A percentile compares a stretch with the other conserved stretches of the same genome.
Conservation (phyloP, 2,797 vertebrate genomes). For the Microctenopoma steveboyesi region DNA sequence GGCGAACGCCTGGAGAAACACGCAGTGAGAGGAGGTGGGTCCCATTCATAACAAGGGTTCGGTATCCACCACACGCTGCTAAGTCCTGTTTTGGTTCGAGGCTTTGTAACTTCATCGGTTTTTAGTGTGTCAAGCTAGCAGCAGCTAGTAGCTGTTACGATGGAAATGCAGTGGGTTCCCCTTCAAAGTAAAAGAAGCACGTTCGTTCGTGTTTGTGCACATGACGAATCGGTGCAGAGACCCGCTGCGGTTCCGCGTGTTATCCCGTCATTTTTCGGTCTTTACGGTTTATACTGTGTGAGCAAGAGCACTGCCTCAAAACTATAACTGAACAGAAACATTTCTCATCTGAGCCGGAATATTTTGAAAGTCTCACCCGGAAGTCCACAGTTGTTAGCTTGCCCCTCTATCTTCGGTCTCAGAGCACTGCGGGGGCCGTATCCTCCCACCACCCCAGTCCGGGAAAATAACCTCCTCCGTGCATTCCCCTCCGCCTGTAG, state of each 20-base stretch:
- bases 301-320: rapidly evolving
- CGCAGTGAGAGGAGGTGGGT: constrained; percentile 2
- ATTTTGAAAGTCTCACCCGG: constrained; percentile 49
- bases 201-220: rapidly evolving
- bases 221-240: rapidly evolving
- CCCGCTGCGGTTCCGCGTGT: rapidly evolving
- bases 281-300: rapidly evolving
- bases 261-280: too few species aligned
- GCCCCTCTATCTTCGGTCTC: constrained; percentile 24
- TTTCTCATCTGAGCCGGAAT: rapidly evolving
- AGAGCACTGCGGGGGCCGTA: constrained; percentile 57
- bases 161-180: rapidly evolving
- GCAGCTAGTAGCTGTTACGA: rapidly evolving
- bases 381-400: constrained; percentile 22
- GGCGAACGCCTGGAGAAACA: neutral
- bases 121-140: constrained; percentile 34
- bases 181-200: constrained; percentile 33
- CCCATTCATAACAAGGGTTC: constrained; percentile 53
- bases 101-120: constrained; percentile 67
- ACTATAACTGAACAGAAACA: rapidly evolving
- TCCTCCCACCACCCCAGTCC: constrained; percentile 47
- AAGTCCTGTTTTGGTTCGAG: constrained; percentile 51
- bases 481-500: constrained; percentile 29
- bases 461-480: constrained; percentile 43
- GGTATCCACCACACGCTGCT: constrained; percentile 17